phyloP scores from a whole-genome alignment of 2,888 invertebrate species.

The Carpatolechia fugitivella region DNA sequence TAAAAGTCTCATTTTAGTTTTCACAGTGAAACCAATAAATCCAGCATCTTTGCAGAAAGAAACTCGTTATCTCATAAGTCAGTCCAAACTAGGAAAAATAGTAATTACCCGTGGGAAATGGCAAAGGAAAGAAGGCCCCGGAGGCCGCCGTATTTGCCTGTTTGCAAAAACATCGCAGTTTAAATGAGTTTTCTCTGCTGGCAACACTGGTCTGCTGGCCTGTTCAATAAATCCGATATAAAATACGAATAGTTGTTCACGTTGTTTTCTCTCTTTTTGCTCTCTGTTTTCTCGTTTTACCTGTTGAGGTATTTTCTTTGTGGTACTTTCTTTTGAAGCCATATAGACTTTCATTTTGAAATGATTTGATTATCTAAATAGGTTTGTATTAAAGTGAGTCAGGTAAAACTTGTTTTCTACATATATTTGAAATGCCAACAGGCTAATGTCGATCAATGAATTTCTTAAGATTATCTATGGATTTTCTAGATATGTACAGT shows the following conservation, averaged over 20 bases:
- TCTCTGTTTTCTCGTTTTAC: slow-evolving; percentile 3
- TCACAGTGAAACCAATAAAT: no score
- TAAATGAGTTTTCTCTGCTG: slow-evolving; percentile 1
- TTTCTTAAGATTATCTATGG: no score
- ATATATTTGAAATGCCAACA: no score
- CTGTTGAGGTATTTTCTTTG: neutral
- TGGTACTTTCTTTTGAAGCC: neutral
- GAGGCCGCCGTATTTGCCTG: neutral
- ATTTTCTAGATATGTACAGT: no score
- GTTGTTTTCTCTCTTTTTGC: slow-evolving; percentile 35
- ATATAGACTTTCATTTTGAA: no score
- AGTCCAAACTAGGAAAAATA: neutral
- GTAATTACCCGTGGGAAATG: slow-evolving; percentile 1
- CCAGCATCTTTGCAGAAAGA: no score
- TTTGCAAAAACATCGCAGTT: slow-evolving; percentile 1
- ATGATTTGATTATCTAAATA: no score
- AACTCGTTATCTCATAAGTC: neutral
- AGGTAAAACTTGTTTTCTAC: no score
- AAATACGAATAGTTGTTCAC: slow-evolving; percentile 47
- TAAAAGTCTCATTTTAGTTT: no score
- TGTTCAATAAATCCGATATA: slow-evolving; percentile 48
- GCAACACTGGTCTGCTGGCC: neutral
- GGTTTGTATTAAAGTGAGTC: no score
- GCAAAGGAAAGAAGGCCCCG: neutral
- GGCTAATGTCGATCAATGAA: no score